Evolutionary conservation across 1,140 invertebrate genomes (phyloP).

Genomic region (Euwallacea similis): DNA sequence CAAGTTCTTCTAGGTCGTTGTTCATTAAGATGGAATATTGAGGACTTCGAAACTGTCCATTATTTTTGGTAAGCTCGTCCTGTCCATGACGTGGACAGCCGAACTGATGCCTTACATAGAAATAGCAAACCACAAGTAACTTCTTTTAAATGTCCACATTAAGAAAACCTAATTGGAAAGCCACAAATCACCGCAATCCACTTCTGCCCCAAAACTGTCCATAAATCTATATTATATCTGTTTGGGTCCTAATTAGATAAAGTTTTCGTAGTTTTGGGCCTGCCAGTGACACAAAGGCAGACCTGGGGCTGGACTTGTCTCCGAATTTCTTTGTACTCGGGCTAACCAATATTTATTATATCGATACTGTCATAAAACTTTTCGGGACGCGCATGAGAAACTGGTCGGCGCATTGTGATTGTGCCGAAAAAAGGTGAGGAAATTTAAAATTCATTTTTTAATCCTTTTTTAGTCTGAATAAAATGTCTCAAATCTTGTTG

Average conservation of each 20-base stretch:
- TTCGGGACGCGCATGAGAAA: conserved; percentile 20
- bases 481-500: too few relatives aligned
- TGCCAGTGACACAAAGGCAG: conserved; percentile 34
- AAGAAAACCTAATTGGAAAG: too few relatives aligned
- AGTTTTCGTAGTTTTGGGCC: conserved; percentile 24
- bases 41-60: too few relatives aligned
- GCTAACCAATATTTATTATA: conserved; percentile 37
- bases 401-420: conserved; percentile 14
- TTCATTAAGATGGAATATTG: too few relatives aligned
- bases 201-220: conserved; percentile 21
- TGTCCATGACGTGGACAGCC: too few relatives aligned
- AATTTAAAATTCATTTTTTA: conserved; percentile 14
- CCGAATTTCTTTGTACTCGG: conserved; percentile 32
- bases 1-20: too few relatives aligned
- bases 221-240: conserved; percentile 37
- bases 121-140: too few relatives aligned
- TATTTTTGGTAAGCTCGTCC: too few relatives aligned
- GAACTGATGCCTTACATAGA: too few relatives aligned
- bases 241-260: conserved; percentile 37
- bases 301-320: conserved; percentile 30
- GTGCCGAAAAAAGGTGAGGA: conserved; percentile 30
- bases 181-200: too few relatives aligned
- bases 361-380: conserved; percentile 36
- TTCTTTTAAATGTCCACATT: too few relatives aligned
- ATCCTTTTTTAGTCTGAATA: too few relatives aligned